A percentile compares a stretch with the other conserved stretches of the same genome.
phyloP scores from a whole-genome alignment of 2,888 invertebrate species.

The Spodoptera picta region DNA sequence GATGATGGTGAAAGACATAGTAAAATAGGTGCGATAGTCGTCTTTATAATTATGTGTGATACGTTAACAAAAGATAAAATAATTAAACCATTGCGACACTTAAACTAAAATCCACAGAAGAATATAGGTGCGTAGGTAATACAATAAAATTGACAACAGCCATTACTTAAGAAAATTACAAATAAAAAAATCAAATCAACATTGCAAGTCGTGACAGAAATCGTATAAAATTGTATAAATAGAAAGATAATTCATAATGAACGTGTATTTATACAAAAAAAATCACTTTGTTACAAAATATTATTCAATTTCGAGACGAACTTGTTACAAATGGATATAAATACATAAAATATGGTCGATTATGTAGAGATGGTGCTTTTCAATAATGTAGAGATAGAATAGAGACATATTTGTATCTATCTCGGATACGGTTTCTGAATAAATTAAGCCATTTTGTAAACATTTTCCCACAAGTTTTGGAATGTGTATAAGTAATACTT shows the following conservation, averaged over 20 bases:
- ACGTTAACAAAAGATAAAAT: no score
- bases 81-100: no score
- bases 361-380: slow-evolving; percentile 62
- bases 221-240: slow-evolving; percentile 32
- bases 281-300: slow-evolving; percentile 59
- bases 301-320: slow-evolving; percentile 69
- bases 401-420: slow-evolving; percentile 73
- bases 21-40: no score
- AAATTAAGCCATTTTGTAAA: slow-evolving; percentile 60
- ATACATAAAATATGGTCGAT: slow-evolving; percentile 68
- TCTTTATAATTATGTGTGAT: no score
- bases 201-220: slow-evolving; percentile 41
- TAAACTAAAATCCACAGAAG: no score
- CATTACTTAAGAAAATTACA: slow-evolving; percentile 13
- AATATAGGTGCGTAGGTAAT: no score
- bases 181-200: slow-evolving; percentile 36
- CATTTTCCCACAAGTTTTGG: slow-evolving; percentile 58
- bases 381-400: slow-evolving; percentile 69
- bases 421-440: slow-evolving; percentile 68
- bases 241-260: slow-evolving; percentile 26
- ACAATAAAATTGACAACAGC: no score
- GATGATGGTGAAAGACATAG: no score
- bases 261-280: slow-evolving; percentile 38
- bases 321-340: slow-evolving; percentile 62
- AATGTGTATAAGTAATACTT: slow-evolving; percentile 55